A percentile compares a stretch with the other conserved stretches of the same genome.
phyloP scores from a whole-genome alignment of 2,797 vertebrate species.

The Characodon lateralis region DNA sequence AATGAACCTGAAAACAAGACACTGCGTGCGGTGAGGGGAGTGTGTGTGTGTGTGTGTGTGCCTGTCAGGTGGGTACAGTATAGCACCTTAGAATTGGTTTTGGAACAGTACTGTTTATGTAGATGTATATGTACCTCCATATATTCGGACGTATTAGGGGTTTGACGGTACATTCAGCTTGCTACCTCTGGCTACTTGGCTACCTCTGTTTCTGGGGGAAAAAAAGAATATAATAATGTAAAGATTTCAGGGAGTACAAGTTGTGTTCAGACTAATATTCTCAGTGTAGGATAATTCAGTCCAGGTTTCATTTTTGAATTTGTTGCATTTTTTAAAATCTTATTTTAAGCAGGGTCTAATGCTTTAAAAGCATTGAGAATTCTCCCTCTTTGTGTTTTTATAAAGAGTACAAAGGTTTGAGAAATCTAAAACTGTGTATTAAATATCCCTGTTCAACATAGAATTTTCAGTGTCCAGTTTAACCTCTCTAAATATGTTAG shows the following conservation, averaged over 20 bases:
- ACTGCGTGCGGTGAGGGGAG: slow-evolving; percentile 71
- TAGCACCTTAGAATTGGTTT: slow-evolving; percentile 37
- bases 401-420: too few species aligned
- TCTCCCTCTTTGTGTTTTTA: neutral
- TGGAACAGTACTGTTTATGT: slow-evolving; percentile 23
- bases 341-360: neutral
- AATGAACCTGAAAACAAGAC: slow-evolving; percentile 96
- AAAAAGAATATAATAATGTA: neutral
- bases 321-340: neutral
- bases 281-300: neutral
- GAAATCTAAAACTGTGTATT: too few species aligned
- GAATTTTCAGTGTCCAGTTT: neutral
- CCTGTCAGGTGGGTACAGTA: slow-evolving; percentile 41
- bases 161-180: neutral
- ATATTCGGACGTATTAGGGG: neutral
- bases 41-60: slow-evolving; percentile 9
- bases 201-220: neutral
- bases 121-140: neutral
- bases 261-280: neutral
- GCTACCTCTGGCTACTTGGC: too few species aligned
- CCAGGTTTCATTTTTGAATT: neutral
- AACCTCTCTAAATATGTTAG: neutral
- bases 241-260: neutral
- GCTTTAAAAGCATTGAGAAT: neutral
- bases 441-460: too few species aligned